Evolutionary conservation across 2,888 invertebrate species (phyloP).

Genomic region (Malthinus flaveolus): DNA sequence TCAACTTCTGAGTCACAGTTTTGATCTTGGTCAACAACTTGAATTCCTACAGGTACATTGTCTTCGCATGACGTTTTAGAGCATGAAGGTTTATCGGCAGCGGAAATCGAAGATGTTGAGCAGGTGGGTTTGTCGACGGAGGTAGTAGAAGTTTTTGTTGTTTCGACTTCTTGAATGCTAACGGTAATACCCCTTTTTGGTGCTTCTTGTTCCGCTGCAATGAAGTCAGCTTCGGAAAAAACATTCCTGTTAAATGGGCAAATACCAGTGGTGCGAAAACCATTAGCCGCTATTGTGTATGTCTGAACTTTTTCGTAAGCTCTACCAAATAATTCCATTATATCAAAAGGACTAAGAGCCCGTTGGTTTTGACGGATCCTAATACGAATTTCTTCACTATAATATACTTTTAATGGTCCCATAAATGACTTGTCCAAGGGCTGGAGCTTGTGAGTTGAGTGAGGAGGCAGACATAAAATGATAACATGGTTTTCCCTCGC

Average conservation of each 20-base stretch:
- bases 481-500: conserved; percentile 37
- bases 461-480: conserved; percentile 46
- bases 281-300: background rate
- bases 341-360: background rate
- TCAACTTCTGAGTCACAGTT: too few species aligned
- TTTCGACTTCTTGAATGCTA: background rate
- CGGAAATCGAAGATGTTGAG: too few species aligned
- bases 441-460: conserved; percentile 39
- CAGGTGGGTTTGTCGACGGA: too few species aligned
- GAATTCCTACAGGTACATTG: background rate
- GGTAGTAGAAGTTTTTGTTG: background rate
- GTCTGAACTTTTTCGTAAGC: background rate
- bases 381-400: conserved; percentile 14
- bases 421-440: conserved; percentile 33
- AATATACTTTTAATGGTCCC: conserved; percentile 12
- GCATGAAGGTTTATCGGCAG: background rate
- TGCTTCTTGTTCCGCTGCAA: background rate
- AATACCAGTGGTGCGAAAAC: background rate
- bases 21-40: background rate
- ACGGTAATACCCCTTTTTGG: background rate
- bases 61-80: background rate
- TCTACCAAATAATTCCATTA: background rate
- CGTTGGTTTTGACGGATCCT: background rate
- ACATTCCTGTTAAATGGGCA: background rate
- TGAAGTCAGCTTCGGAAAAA: background rate